These are phyloP conservation scores for Platyscapa corneri DNA, from an alignment of 1,140 invertebrate genomes.

Conservation along the genomic window DNA sequence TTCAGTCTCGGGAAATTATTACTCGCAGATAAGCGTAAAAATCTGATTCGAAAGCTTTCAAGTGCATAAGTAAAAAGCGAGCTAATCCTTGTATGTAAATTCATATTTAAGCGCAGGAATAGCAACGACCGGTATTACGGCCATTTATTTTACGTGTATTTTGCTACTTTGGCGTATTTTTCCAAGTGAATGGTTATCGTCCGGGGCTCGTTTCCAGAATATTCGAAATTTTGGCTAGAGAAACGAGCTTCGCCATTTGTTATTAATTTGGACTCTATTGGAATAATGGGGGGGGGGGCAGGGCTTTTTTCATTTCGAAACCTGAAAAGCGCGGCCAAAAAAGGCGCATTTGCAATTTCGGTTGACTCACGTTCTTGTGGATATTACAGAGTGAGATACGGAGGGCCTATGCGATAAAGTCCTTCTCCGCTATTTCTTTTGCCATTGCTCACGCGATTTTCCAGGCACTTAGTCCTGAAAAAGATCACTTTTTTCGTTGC, in stretches of 20 bases:
- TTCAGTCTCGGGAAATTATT: neutral
- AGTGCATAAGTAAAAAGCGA: neutral
- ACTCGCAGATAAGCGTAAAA: neutral
- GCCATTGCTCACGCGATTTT: slow-evolving; percentile 40
- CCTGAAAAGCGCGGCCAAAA: no score
- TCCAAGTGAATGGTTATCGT: neutral
- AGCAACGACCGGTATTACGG: no score
- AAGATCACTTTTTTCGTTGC: slow-evolving; percentile 28
- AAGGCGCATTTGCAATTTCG: no score
- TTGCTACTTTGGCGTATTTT: neutral
- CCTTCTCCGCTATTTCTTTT: neutral
- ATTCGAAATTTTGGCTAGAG: neutral
- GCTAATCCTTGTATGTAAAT: no score
- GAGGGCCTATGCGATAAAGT: slow-evolving; percentile 7
- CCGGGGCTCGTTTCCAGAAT: neutral
- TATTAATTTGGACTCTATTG: neutral
- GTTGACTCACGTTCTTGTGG: neutral
- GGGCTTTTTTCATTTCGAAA: no score
- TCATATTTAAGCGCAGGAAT: no score
- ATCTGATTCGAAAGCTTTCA: neutral
- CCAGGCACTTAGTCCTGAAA: slow-evolving; percentile 49
- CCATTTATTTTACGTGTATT: no score
- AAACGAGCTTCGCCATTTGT: neutral
- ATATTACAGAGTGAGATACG: no score
- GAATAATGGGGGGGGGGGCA: no score